A percentile compares a stretch with the other conserved stretches of the same genome.
These are phyloP conservation scores for Melanostoma mellinum DNA, from an alignment of 2,888 invertebrate species.

Conservation along the genomic window DNA sequence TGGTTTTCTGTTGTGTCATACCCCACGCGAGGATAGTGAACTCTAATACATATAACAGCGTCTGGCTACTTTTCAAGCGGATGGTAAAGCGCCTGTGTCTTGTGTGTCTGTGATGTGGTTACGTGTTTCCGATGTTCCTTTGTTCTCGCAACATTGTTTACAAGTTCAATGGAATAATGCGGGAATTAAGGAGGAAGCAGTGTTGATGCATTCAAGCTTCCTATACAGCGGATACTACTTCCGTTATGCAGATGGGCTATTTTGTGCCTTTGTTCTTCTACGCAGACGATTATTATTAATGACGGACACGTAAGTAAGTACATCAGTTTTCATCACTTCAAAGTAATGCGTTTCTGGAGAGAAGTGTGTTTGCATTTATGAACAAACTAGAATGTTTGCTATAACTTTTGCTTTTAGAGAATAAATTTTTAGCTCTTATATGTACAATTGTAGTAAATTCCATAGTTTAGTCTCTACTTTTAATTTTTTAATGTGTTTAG, in stretches of 20 bases:
- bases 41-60: not conserved
- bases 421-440: too few relatives aligned
- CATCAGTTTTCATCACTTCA: not conserved
- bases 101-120: constrained; percentile 58
- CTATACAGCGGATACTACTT: constrained; percentile 66
- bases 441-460: too few relatives aligned
- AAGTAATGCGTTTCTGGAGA: too few relatives aligned
- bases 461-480: too few relatives aligned
- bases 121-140: constrained; percentile 61
- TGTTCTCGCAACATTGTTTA: constrained; percentile 70
- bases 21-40: constrained; percentile 59
- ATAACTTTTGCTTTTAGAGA: too few relatives aligned
- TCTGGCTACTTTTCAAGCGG: not conserved
- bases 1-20: constrained; percentile 14
- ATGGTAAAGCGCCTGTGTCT: not conserved
- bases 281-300: constrained; percentile 24
- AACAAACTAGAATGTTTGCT: too few relatives aligned
- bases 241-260: constrained; percentile 48
- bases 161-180: constrained; percentile 53
- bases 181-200: constrained; percentile 50
- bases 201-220: constrained; percentile 67
- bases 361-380: too few relatives aligned
- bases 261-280: not conserved
- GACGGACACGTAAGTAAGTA: constrained; percentile 58
- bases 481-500: too few relatives aligned